A percentile compares a stretch with the other conserved stretches of the same genome.
Conservation (phyloP, 2,888 invertebrate genomes). For the Andricus quercusramuli region DNA sequence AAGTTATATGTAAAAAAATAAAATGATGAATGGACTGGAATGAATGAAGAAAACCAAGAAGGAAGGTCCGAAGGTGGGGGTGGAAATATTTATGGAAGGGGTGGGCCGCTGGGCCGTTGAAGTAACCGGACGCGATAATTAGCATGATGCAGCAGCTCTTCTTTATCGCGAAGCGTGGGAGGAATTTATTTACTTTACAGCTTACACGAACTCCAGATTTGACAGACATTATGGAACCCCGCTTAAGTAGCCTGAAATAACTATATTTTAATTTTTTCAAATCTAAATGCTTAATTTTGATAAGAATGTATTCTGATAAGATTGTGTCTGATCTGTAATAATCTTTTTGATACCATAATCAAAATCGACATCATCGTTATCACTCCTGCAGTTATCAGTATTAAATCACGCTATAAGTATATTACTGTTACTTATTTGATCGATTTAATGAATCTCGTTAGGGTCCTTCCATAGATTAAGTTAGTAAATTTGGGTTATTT, state of each 20-base stretch:
- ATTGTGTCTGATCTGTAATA: not conserved
- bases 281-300: not conserved
- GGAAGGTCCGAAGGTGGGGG: conserved; percentile 5
- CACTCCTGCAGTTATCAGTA: conserved; percentile 4
- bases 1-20: not conserved
- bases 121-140: conserved; percentile 67
- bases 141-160: conserved; percentile 53
- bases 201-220: no score
- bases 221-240: no score
- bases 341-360: no score
- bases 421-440: not conserved
- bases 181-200: no score
- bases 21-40: conserved; percentile 53
- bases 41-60: conserved; percentile 44
- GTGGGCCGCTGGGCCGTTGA: conserved; percentile 48
- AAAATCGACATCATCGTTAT: not conserved
- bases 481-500: no score
- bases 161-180: no score
- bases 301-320: not conserved
- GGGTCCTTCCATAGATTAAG: no score
- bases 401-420: conserved; percentile 1
- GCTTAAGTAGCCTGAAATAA: no score
- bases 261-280: no score
- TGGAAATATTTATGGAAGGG: conserved; percentile 6
- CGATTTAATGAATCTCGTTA: not conserved